Conservation (phyloP, 2,888 invertebrate genomes). For the Brachypterus glaber region DNA sequence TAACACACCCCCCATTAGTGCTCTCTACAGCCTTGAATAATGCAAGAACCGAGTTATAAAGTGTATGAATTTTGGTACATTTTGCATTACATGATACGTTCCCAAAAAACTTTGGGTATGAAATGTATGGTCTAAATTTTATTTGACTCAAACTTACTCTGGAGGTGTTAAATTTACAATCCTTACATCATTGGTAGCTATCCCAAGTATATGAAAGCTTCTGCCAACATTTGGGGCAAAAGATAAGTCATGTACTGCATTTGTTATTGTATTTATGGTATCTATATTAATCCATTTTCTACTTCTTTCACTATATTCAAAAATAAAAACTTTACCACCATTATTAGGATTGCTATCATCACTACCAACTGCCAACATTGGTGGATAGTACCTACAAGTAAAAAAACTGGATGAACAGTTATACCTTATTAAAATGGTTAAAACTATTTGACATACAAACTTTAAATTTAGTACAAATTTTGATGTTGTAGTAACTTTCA, state of each 20-base stretch:
- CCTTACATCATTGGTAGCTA: constrained; percentile 88
- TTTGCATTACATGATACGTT: too few species aligned
- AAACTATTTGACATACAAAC: constrained; percentile 3
- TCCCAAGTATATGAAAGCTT: constrained; percentile 83
- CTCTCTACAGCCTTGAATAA: too few species aligned
- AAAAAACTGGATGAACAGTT: too few species aligned
- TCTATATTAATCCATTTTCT: constrained; percentile 86
- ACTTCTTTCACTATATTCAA: constrained; percentile 82
- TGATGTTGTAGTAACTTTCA: too few species aligned
- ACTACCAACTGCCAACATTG: constrained; percentile 86
- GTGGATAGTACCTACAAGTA: constrained; percentile 59
- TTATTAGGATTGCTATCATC: constrained; percentile 63
- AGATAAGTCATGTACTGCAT: constrained; percentile 88
- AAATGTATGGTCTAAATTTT: too few species aligned
- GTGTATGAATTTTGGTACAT: too few species aligned
- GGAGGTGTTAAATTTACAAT: constrained; percentile 73
- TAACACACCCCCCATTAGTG: too few species aligned
- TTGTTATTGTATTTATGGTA: constrained; percentile 65
- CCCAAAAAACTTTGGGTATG: too few species aligned
- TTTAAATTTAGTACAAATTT: too few species aligned
- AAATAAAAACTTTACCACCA: constrained; percentile 82
- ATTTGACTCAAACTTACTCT: too few species aligned
- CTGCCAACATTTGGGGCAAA: constrained; percentile 94
- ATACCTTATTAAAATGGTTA: too few species aligned
- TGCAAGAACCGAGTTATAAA: too few species aligned